Evolutionary conservation across 2,797 vertebrate genomes (phyloP), one percentile per base, ranked within the genome.

Genomic region (Peromyscus attwateri): DNA sequence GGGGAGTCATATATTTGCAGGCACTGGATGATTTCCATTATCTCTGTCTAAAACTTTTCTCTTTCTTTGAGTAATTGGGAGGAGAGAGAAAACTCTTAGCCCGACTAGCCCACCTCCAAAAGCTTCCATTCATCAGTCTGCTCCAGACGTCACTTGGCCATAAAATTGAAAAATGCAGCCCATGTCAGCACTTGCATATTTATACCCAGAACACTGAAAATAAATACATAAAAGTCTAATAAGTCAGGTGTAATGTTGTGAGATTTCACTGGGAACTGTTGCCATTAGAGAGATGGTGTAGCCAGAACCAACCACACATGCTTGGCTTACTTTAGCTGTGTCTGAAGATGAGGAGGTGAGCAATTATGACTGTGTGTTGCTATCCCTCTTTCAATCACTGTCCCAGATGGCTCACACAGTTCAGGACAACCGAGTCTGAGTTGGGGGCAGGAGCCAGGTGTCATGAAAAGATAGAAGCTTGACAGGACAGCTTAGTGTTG

Each of bases 31-130:
- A 55, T 71, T 87, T 89, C 93, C 23, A 81, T 95, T 91, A 55
- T 96, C 92, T 97, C 96, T 75, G 57, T 92, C 91, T 94, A 49
- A 40, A 97, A 89, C 40, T 97, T 94, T 95, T 97, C 43, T 89
- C 37, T 95, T 93, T 96, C 93, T 96, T 79, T 73, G 73, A 92
- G 76, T 95, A 87, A 79, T 75, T 68, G 71, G 27, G n/a, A 19
- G 16, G 70, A 79, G 62, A n/a, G 57, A 79, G 57, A 66, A 71
- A 92, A 90, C 82, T 14, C 40, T 93, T 81, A 75, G 76, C 34
- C 79, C 68, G 11, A 7, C 40, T 80, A 27, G 95, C 37, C 2
- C 25, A 68, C 73, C 87, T 75, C 84, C 77, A 3, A 46, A 9
- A 9, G 7, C 11, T 34, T 55, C 34, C 16, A 17, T 31, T 27